Base-by-base conservation (phyloP, 2,888 invertebrate genomes). In the Elegia similella region DNA sequence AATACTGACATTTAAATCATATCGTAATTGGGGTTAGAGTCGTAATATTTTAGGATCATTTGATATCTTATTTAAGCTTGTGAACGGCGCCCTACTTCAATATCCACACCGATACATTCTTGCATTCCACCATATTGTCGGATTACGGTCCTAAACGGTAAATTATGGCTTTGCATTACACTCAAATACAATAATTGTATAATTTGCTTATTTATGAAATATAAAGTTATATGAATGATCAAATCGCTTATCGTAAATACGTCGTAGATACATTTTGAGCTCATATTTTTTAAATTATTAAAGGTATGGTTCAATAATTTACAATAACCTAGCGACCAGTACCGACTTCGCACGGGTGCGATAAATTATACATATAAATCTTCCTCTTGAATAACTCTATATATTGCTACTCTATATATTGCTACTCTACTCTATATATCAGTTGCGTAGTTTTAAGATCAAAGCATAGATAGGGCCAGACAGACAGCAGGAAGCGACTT, bases 121-220 rank as follows among this genome's bases (percentile, higher is more conserved):
- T 10, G 38, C 5, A 12, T 30, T 29, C 23, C 2, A 13, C 12
- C n/a, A 13, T 47, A n/a, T 30, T 47, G 29, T 47, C 47, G 13
- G 47, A 47, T 47, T 30, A 47, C 1, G 47, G 2, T 6, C 29
- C 29, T 47, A 47, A 47, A 30, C 29, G n/a, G n/a, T 47, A 47
- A 47, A 47, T 47, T 47, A 47, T 47, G 29, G 7, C 7, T 47
- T 29, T 47, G 23, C 23, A 30, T 30, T 12, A 47, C n/a, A 47
- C 1, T 29, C 29, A 38, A 38, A 12, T 38, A 1, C n/a, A 38
- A 38, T 38, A 38, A 38, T 38, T 38, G 38, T 38, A 38, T 38
- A 38, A 12, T 34, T 34, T 10, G 10, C 10, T 34, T 12, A 34
- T 34, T 38, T 38, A 38, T 38, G 38, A 8, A 38, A 5, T 1